Conservation (phyloP, 1,140 invertebrate species). For the Watersipora subatra region DNA sequence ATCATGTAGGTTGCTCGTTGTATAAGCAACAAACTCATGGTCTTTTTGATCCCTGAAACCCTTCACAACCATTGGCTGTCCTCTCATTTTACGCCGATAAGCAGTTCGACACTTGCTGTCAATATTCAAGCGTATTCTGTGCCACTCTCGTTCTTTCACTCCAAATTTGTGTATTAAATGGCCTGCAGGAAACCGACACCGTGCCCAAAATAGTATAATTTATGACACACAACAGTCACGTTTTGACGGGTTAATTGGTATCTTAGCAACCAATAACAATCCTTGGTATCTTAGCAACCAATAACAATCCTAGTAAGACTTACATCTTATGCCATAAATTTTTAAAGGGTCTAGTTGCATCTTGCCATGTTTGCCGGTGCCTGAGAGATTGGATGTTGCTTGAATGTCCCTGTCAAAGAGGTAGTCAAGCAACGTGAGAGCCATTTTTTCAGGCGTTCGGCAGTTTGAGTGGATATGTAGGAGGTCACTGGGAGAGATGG, state of each 20-base stretch:
- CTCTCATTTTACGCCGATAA: conserved; percentile 37
- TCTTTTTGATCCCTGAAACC: conserved; percentile 26
- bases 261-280: too few relatives aligned
- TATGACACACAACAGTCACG: too few relatives aligned
- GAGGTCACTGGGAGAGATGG: conserved; percentile 43
- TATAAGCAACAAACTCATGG: conserved; percentile 2
- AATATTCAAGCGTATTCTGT: conserved; percentile 46
- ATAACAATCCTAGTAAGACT: too few relatives aligned
- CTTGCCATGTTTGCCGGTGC: conserved; percentile 46
- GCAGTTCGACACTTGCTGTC: conserved; percentile 47
- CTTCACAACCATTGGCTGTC: conserved; percentile 39
- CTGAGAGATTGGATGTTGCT: conserved; percentile 45
- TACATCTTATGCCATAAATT: conserved; percentile 47
- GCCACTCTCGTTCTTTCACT: conserved; percentile 45
- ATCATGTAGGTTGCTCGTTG: neutral
- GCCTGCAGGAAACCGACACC: conserved; percentile 23
- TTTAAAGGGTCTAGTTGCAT: conserved; percentile 46
- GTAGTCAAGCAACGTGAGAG: conserved; percentile 45
- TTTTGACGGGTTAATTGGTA: too few relatives aligned
- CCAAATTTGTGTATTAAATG: conserved; percentile 45
- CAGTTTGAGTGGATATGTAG: conserved; percentile 46
- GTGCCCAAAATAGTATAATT: too few relatives aligned
- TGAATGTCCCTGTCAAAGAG: conserved; percentile 45
- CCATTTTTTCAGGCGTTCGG: conserved; percentile 47
- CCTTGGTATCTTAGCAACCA: too few relatives aligned